A percentile compares a stretch with the other conserved stretches of the same genome.
Conservation (phyloP, 64 coral and sea anemone genomes). For the Anthopleura sola region DNA sequence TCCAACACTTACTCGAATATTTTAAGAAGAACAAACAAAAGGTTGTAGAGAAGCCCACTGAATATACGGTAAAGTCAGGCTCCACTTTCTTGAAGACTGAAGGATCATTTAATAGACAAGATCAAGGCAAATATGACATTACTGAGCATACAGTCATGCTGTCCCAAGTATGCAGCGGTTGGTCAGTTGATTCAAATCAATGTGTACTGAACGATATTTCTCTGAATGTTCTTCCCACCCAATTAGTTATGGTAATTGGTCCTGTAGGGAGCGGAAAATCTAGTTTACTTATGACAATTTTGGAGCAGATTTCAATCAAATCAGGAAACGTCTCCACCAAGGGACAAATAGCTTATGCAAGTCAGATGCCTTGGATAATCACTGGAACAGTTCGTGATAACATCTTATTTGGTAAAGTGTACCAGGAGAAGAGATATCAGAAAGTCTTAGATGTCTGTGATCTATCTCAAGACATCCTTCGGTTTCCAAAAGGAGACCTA, state of each 20-base stretch:
- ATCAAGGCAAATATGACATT: too few species aligned
- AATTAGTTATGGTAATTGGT: conserved; percentile 1
- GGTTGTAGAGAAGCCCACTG: too few species aligned
- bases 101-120: too few species aligned
- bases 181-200: neutral
- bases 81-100: too few species aligned
- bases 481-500: conserved; percentile 43
- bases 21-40: too few species aligned
- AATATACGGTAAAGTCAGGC: too few species aligned
- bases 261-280: conserved; percentile 50
- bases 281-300: conserved; percentile 50
- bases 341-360: conserved; percentile 55
- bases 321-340: conserved; percentile 4
- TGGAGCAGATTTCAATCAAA: conserved; percentile 46
- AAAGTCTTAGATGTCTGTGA: conserved; percentile 33
- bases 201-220: neutral
- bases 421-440: conserved; percentile 41
- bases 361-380: conserved; percentile 72
- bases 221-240: neutral
- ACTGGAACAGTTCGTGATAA: conserved; percentile 82
- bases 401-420: conserved; percentile 65
- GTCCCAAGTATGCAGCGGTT: neutral
- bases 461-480: conserved; percentile 36
- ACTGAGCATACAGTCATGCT: too few species aligned
- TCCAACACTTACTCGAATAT: too few species aligned